Conservation (phyloP, 2,797 vertebrate genomes). For the Peromyscus aztecus region DNA sequence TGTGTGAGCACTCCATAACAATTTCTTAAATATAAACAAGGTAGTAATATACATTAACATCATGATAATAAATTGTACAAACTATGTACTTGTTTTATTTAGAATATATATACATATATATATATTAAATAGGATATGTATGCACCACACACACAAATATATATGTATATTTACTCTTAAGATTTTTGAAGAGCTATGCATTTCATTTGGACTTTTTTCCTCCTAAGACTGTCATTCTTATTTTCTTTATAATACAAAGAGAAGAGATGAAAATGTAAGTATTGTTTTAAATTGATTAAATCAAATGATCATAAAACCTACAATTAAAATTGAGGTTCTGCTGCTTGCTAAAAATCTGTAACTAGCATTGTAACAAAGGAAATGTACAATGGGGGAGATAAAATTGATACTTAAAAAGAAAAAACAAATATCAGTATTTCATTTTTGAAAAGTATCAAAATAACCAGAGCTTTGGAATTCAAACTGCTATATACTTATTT, state of each 20-base stretch:
- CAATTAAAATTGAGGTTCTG: slow-evolving; percentile 31
- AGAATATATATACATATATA: background rate
- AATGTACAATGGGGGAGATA: background rate
- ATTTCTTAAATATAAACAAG: slow-evolving; percentile 42
- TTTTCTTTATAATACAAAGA: background rate
- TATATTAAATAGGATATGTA: background rate
- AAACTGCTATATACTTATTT: slow-evolving; percentile 20
- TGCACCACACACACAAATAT: background rate
- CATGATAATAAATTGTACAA: background rate
- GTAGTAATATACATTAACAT: background rate
- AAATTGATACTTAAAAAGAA: background rate
- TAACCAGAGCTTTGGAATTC: background rate
- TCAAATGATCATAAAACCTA: background rate
- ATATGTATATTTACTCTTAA: background rate
- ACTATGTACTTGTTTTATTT: background rate
- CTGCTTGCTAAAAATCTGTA: background rate
- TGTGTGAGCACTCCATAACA: background rate
- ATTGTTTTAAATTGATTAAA: slow-evolving; percentile 42
- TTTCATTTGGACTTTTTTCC: slow-evolving; percentile 41
- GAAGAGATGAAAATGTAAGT: background rate
- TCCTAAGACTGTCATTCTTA: background rate
- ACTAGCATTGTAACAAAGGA: background rate
- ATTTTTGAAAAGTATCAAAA: slow-evolving; percentile 44
- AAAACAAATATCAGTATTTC: slow-evolving; percentile 7
- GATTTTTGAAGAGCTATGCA: background rate